Base-by-base conservation (phyloP, 2,888 invertebrate genomes). In the Selenia dentaria region DNA sequence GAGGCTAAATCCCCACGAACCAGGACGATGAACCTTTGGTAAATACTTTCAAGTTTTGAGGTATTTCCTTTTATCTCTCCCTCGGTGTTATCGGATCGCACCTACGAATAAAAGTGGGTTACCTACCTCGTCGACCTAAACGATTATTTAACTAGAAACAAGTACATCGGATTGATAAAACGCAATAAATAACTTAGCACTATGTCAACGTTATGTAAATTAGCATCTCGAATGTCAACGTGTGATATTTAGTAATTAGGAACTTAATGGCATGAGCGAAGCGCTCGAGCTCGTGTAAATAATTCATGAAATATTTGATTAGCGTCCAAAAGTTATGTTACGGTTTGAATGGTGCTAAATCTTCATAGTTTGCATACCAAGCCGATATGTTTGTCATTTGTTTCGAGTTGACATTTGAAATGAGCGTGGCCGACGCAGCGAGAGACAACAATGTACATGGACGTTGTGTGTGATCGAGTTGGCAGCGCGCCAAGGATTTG, bases 241-340 rank as follows among this genome's bases (percentile, higher is more conserved):
- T 51, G 56, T 51, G 51, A 61, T 63, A 68, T 70, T 63, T 55
- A 59, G 57, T 66, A 72, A 73, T 74, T 74, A 64, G 62, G 54
- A 59, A 60, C 59, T 64, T 63, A 74, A 70, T 70, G 70, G 64
- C 64, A 59, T 51, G 62, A 66, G 53, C 51, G 50, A 49, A 62
- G 57, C 66, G 68, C 49, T 62, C 52, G 54, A 37, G 67, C 67
- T 62, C 59, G 59, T 67, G 69, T 69, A 76, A 74, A 78, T 76
- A 75, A 77, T 77, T 71, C 68, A 76, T 72, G 72, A 75, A 72
- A 77, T 70, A 70, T 74, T 83, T 83, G 81, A 81, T 72, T 64
- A 70, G 52, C 57, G 62, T 78, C 79, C 82, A 84, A 83, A 76
- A 71, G 62, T 64, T 68, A 59, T 67, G 64, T 67, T 66, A 53